A percentile compares a stretch with the other conserved stretches of the same genome.
Conservation (phyloP, 2,888 invertebrate species). For the Diplazon laetatorius region DNA sequence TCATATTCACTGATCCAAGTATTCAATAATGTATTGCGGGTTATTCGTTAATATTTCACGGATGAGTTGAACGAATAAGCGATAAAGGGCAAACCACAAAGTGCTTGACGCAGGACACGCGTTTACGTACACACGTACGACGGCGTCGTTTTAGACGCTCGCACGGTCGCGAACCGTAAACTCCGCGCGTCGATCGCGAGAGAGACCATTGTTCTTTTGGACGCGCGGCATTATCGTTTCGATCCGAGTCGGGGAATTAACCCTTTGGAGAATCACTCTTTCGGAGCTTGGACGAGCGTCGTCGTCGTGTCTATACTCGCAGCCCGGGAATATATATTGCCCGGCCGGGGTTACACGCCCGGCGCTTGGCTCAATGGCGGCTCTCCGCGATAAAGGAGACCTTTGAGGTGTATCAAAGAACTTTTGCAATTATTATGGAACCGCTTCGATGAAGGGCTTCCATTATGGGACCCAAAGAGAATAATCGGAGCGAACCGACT, state of each 20-base stretch:
- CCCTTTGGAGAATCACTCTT: slow-evolving; percentile 64
- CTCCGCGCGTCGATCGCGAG: slow-evolving; percentile 14
- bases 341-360: slow-evolving; percentile 21
- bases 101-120: slow-evolving; percentile 64
- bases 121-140: slow-evolving; percentile 27
- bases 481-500: slow-evolving; percentile 9
- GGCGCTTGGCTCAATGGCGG: slow-evolving; percentile 16
- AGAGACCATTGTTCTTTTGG: slow-evolving; percentile 77
- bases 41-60: slow-evolving; percentile 67
- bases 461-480: slow-evolving; percentile 8
- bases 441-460: slow-evolving; percentile 36
- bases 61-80: slow-evolving; percentile 71
- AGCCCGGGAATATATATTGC: slow-evolving; percentile 20
- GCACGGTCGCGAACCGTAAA: slow-evolving; percentile 38
- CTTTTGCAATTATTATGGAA: slow-evolving; percentile 54
- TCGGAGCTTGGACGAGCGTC: slow-evolving; percentile 7
- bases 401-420: slow-evolving; percentile 54
- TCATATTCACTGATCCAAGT: slow-evolving; percentile 7
- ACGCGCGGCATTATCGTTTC: slow-evolving; percentile 62
- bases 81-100: slow-evolving; percentile 78
- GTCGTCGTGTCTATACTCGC: slow-evolving; percentile 22
- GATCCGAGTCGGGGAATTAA: slow-evolving; percentile 63
- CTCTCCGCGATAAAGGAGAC: slow-evolving; percentile 34
- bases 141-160: slow-evolving; percentile 40
- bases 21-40: background rate